These are phyloP conservation scores for Argyresthia goedartella DNA, from an alignment of 2,888 invertebrate species.

Conservation along the genomic window DNA sequence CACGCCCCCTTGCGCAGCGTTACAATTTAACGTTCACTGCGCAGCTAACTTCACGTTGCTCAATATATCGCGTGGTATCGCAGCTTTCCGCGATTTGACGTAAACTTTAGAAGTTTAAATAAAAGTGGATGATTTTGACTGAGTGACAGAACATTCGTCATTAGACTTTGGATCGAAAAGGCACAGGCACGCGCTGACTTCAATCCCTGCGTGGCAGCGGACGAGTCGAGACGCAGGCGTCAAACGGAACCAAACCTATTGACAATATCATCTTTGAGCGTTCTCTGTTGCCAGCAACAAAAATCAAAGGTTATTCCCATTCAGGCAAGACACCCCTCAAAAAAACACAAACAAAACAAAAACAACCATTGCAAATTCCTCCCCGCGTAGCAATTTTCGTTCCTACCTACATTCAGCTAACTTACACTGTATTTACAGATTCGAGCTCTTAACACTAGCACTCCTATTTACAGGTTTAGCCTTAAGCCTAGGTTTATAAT, in stretches of 20 bases:
- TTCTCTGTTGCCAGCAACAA: conserved; percentile 5
- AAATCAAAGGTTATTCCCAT: not conserved
- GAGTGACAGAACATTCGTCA: no score
- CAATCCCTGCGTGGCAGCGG: not conserved
- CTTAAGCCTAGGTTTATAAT: conserved; percentile 27
- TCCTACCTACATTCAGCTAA: conserved; percentile 6
- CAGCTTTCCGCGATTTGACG: no score
- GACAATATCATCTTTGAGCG: not conserved
- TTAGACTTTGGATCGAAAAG: no score
- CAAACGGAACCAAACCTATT: not conserved
- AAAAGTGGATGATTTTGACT: no score
- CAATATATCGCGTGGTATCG: no score
- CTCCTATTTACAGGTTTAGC: conserved; percentile 26
- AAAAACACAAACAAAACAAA: conserved; percentile 1
- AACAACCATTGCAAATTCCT: conserved; percentile 2
- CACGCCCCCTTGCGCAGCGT: no score
- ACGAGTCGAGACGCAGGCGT: not conserved
- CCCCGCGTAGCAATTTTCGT: conserved; percentile 1
- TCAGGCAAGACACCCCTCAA: no score
- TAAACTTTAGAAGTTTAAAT: no score
- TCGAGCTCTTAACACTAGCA: conserved; percentile 27
- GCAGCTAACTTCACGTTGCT: no score
- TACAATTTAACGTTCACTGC: no score
- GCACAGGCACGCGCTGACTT: no score
- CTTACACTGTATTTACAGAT: conserved; percentile 32